These are phyloP conservation scores for Loris lydekkerianus DNA, from an alignment of 2,797 vertebrate species.

Conservation along the genomic window DNA sequence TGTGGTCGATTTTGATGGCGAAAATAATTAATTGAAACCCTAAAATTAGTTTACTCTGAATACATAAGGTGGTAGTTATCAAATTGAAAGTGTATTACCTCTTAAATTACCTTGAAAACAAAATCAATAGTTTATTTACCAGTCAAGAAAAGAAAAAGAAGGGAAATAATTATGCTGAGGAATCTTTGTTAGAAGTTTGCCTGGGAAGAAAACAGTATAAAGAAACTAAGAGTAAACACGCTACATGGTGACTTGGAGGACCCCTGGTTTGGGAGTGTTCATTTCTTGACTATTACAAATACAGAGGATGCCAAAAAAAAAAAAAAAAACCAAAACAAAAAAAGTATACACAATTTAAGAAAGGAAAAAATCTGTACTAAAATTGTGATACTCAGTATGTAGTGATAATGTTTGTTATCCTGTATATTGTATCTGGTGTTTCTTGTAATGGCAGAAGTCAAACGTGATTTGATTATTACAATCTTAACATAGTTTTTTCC, in stretches of 20 bases:
- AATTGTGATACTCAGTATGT: too few relatives aligned
- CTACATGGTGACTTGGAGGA: not conserved
- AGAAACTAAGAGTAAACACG: conserved; percentile 13
- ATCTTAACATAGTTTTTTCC: too few relatives aligned
- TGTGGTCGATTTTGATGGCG: conserved; percentile 68
- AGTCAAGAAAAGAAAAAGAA: conserved; percentile 69
- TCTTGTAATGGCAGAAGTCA: too few relatives aligned
- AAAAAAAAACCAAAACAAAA: too few relatives aligned
- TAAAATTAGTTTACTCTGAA: conserved; percentile 80
- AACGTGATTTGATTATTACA: too few relatives aligned
- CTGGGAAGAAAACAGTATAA: conserved; percentile 59
- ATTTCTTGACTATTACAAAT: conserved; percentile 56
- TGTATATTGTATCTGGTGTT: too few relatives aligned
- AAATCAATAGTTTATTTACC: conserved; percentile 88
- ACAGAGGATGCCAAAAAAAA: too few relatives aligned
- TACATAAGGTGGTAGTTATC: conserved; percentile 78
- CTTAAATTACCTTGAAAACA: conserved; percentile 86
- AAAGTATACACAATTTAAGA: too few relatives aligned
- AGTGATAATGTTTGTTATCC: too few relatives aligned
- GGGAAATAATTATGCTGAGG: conserved; percentile 59
- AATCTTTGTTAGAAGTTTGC: conserved; percentile 71
- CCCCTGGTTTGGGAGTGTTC: not conserved
- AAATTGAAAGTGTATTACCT: conserved; percentile 81
- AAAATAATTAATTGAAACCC: conserved; percentile 78
- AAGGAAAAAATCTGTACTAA: too few relatives aligned